These are phyloP conservation scores for Sphaerodactylus townsendi DNA, from an alignment of 2,113 vertebrate genomes.

Conservation along the genomic window DNA sequence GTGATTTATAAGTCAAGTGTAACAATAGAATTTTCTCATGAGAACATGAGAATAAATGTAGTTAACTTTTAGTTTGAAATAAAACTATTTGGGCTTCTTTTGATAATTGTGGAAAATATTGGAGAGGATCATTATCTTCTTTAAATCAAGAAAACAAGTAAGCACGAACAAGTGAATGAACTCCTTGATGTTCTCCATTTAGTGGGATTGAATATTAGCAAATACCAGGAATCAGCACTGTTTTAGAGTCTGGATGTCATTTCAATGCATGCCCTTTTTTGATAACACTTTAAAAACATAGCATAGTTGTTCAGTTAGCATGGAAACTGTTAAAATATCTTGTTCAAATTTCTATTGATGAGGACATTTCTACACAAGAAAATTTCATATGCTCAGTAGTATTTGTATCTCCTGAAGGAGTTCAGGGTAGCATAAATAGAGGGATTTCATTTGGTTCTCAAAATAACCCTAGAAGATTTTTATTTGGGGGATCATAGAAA, in stretches of 20 bases:
- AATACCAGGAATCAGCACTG: not conserved
- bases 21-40: not conserved
- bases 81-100: not conserved
- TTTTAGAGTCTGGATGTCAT: not conserved
- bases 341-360: not conserved
- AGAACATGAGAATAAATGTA: not conserved
- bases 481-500: no score
- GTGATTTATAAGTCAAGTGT: not conserved
- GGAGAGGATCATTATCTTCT: not conserved
- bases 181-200: not conserved
- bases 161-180: not conserved
- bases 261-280: not conserved
- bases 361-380: not conserved
- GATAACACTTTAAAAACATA: not conserved
- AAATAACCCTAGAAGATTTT: no score
- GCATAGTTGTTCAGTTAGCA: not conserved
- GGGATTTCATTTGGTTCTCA: no score
- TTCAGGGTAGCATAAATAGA: not conserved
- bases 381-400: no score
- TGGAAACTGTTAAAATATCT: not conserved
- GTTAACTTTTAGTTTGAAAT: not conserved
- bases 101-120: not conserved
- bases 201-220: not conserved
- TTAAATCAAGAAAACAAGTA: not conserved
- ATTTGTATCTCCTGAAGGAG: not conserved